Evolutionary conservation across 1,140 invertebrate species (phyloP).

Genomic region (Drosophila sucinea): DNA sequence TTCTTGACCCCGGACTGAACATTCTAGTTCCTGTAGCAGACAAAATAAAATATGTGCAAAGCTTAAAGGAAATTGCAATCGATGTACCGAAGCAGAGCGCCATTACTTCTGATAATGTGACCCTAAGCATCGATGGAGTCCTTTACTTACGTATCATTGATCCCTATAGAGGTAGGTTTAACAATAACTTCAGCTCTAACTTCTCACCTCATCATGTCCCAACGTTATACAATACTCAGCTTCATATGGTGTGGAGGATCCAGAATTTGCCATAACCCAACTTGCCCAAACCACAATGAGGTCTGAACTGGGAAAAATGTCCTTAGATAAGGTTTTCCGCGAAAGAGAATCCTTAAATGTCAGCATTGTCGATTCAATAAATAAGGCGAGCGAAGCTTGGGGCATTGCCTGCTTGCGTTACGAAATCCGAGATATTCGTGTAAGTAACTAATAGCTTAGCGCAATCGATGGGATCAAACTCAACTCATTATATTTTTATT

Average conservation of each 20-base stretch:
- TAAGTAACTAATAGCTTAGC: conserved; percentile 85
- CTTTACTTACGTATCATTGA: conserved; percentile 97
- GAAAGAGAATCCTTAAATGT: conserved; percentile 98
- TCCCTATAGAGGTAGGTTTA: conserved; percentile 87
- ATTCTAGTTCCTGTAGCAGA: conserved; percentile 96
- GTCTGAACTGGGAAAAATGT: conserved; percentile 99
- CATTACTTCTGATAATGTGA: conserved; percentile 99
- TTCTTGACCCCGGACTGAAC: conserved; percentile 97
- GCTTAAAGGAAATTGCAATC: conserved; percentile 99
- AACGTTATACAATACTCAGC: conserved; percentile 84
- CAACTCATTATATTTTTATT: neutral
- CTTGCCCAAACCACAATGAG: conserved; percentile 99
- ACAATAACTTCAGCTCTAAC: neutral
- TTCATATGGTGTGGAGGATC: conserved; percentile 99
- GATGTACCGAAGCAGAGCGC: conserved; percentile 99
- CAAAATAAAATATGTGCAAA: conserved; percentile 98
- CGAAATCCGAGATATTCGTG: conserved; percentile 91
- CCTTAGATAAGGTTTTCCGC: conserved; percentile 98
- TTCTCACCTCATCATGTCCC: neutral
- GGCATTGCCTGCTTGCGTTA: conserved; percentile 98
- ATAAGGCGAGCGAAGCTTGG: conserved; percentile 99
- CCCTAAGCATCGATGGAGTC: conserved; percentile 98
- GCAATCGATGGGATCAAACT: neutral
- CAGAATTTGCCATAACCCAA: conserved; percentile 99
- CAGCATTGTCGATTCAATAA: conserved; percentile 98